Base-by-base conservation (phyloP, 2,113 vertebrate genomes). In the Melanerpes formicivorus region DNA sequence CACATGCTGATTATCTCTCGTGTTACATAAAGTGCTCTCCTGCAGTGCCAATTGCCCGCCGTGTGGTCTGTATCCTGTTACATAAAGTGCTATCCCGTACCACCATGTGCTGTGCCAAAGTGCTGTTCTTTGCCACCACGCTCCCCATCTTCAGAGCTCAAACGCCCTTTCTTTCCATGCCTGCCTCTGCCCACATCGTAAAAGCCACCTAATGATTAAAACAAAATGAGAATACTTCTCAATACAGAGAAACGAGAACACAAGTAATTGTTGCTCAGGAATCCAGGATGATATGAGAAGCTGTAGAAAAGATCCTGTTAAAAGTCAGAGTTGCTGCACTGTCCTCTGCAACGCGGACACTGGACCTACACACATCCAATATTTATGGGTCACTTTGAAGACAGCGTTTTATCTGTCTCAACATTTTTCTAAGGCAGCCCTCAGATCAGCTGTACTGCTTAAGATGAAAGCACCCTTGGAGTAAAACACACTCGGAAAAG, bases 1-100 rank as follows among this genome's bases (percentile, higher is more conserved):
- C 93, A 77, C 87, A 93, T 83, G 93, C 83, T 80, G 94, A 94
- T 95, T 92, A 91, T 95, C 79, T 93, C 84, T 93, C 18, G 7
- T n/a, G 80, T 95, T 92, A 93, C 93, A 93, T 92, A 94, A 95
- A 95, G 83, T 23, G 75, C 77, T 90, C 72, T 95, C 95, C 92
- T 34, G 75, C 0, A 0, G 89, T 65, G 93, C 92, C 93, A 95
- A 30, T 4, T 73, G 89, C 90, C 67, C 27, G 91, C 60, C 74
- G 0, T 88, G 92, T 18, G 32, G 80, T 75, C 89, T 88, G 85
- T 84, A 90, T 93, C 91, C 87, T 32, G 27, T 96, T 91, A 93
- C 87, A 93, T 73, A 80, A 94, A 96, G 69, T 4, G 69, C 18
- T 71, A 55, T 32, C 92, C 85, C 40, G 56, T 29, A 62, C 64